Evolutionary conservation across 2,888 invertebrate genomes (phyloP).

Genomic region (Idaea dimidiata): DNA sequence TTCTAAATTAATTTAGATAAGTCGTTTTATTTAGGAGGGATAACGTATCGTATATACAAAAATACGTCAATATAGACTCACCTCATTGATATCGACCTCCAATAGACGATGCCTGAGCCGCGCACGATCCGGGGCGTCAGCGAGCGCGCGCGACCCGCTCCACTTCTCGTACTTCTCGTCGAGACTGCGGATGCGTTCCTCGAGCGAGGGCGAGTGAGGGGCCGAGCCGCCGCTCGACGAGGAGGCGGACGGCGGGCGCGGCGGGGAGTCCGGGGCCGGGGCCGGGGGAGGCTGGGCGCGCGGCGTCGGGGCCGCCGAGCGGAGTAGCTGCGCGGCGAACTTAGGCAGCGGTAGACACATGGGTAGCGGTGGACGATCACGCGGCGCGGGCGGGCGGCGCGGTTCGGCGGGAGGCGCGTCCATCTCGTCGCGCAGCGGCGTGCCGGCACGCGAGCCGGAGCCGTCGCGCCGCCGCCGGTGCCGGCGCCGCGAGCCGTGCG

Average conservation of each 20-base stretch:
- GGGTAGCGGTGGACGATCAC: conserved; percentile 83
- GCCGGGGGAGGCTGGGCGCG: conserved; percentile 63
- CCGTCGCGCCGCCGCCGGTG: conserved; percentile 74
- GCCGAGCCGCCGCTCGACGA: conserved; percentile 88
- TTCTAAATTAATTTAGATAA: too few species aligned
- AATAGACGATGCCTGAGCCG: conserved; percentile 87
- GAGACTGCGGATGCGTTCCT: conserved; percentile 94
- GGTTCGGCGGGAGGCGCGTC: conserved; percentile 90
- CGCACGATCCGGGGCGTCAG: conserved; percentile 81
- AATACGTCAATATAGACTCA: too few species aligned
- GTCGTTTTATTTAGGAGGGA: too few species aligned
- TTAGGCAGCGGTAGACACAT: conserved; percentile 93
- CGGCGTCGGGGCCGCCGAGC: conserved; percentile 73
- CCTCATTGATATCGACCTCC: conserved; percentile 88
- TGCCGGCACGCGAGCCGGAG: conserved; percentile 75
- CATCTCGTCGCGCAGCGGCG: conserved; percentile 82
- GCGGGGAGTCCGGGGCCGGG: conserved; percentile 84
- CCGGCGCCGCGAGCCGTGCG: conserved; percentile 55
- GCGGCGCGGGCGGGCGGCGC: conserved; percentile 84
- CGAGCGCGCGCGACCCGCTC: conserved; percentile 84
- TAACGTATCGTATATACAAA: too few species aligned
- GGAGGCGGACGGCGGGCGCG: conserved; percentile 85
- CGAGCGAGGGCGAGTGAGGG: conserved; percentile 88
- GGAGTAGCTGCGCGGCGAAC: conserved; percentile 88
- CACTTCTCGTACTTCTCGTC: conserved; percentile 97